Conservation (phyloP, 2,113 vertebrate species). For the Donacobius atricapilla region DNA sequence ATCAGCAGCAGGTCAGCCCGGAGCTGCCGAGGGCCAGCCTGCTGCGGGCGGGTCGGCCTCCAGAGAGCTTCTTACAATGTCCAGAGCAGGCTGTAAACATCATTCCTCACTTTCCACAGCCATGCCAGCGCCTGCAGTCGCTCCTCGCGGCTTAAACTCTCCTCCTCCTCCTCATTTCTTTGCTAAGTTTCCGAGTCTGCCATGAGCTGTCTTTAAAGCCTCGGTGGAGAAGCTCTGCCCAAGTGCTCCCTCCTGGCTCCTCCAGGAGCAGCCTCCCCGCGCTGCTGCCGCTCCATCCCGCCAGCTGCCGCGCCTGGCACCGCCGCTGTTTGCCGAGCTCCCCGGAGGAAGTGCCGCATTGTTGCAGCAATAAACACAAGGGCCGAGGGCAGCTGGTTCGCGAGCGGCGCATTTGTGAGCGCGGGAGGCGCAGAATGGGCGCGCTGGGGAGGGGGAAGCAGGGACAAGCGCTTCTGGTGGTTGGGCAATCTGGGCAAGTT, state of each 20-base stretch:
- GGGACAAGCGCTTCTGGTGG: neutral
- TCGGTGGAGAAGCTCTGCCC: neutral
- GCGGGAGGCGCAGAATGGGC: neutral
- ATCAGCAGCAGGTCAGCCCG: neutral
- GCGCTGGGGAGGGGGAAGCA: neutral
- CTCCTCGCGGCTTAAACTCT: neutral
- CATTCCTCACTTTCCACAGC: neutral
- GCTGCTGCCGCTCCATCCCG: neutral
- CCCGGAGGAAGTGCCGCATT: neutral
- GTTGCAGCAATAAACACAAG: neutral
- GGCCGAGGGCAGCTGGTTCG: neutral
- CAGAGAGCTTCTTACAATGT: neutral
- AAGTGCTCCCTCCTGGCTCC: rapidly evolving
- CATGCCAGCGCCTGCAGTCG: neutral
- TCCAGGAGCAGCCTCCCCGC: rapidly evolving
- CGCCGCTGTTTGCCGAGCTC: neutral
- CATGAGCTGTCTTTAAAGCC: neutral
- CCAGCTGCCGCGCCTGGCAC: rapidly evolving
- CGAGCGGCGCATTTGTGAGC: neutral
- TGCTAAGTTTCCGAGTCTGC: neutral
- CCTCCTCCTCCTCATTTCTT: neutral
- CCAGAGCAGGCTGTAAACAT: neutral
- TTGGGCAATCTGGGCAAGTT: neutral
- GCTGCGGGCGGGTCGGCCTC: neutral
- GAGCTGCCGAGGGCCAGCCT: neutral